Evolutionary conservation across 1,140 invertebrate genomes (phyloP), one percentile per base, ranked within the genome.

Genomic region (Hylaeus anthracinus): DNA sequence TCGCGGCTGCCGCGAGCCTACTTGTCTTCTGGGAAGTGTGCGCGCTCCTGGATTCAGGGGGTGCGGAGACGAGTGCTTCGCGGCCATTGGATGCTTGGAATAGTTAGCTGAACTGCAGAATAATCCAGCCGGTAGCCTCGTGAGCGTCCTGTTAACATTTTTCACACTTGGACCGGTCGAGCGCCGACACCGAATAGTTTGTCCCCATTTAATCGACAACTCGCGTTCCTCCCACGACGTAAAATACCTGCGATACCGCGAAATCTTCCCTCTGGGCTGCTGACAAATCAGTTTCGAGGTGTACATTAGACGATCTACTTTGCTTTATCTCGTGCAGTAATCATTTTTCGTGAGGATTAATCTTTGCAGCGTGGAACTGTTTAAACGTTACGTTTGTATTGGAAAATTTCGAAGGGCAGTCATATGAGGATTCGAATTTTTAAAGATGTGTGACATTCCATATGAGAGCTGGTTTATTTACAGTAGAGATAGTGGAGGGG

Each of bases 31-130:
- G 79, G 82, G 64, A 78, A 82, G 66, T 61, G 71, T 56, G 1
- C 39, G 26, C 45, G 60, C 14, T 6, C 2, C 55, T 58, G 55
- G 55, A 1, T 37, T 2, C 45, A 48, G 45, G 45, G 45, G 37
- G 37, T 26, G 64, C 39, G 81, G 67, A 63, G 53, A 58, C n/a
- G 39, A 37, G 58, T 26, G 69, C 72, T 75, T 61, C 70, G 84
- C 72, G 71, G 58, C 66, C 76, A 37, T 65, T 41, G 83, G 45
- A 83, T 84, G 77, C 82, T 86, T 88, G 71, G 80, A 88, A 88
- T 88, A 88, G 87, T 88, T 88, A 72, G 56, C 72, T 51, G 43
- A 88, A 83, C 83, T 88, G 79, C 80, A 84, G 88, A 88, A 88
- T 85, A 86, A 88, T 88, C 66, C 70, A 39, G 72, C 60, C 10